Percentiles rank a stretch among this genome's conserved stretches.
Evolutionary conservation across 2,113 vertebrate genomes (phyloP).

Genomic region (Lycocorax pyrrhopterus): DNA sequence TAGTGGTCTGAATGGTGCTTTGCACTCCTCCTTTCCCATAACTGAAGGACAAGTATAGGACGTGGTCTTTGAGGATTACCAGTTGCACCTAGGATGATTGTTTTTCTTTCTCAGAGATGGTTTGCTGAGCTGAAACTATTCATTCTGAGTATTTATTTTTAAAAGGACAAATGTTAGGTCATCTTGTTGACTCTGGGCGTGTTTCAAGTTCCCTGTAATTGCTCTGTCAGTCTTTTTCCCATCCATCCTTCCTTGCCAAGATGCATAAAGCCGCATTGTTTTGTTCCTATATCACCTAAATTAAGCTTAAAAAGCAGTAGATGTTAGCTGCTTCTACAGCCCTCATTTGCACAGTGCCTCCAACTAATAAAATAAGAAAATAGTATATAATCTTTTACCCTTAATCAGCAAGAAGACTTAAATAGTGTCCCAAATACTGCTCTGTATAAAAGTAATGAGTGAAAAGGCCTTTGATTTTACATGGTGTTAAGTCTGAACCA

Average conservation of each 20-base stretch:
- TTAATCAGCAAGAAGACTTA: background rate
- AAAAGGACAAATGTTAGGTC: conserved; percentile 18
- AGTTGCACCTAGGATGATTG: background rate
- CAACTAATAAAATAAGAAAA: background rate
- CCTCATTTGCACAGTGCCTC: background rate
- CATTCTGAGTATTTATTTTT: conserved; percentile 24
- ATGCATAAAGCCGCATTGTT: background rate
- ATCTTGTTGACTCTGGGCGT: conserved; percentile 35
- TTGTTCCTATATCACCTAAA: background rate
- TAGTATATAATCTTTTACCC: background rate
- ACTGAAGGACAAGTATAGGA: background rate
- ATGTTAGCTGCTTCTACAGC: background rate
- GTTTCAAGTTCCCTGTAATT: conserved; percentile 44
- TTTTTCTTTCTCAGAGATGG: background rate
- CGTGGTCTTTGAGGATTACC: background rate
- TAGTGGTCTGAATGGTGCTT: background rate
- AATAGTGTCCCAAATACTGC: background rate
- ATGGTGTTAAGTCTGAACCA: background rate
- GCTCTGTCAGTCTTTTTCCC: conserved; percentile 21
- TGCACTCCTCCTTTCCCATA: background rate
- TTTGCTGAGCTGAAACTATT: conserved; percentile 14
- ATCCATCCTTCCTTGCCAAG: background rate
- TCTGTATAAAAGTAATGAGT: background rate
- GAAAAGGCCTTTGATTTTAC: background rate
- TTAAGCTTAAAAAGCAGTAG: background rate